phyloP scores from a whole-genome alignment of 1,140 invertebrate species.

The Conus betulinus region DNA sequence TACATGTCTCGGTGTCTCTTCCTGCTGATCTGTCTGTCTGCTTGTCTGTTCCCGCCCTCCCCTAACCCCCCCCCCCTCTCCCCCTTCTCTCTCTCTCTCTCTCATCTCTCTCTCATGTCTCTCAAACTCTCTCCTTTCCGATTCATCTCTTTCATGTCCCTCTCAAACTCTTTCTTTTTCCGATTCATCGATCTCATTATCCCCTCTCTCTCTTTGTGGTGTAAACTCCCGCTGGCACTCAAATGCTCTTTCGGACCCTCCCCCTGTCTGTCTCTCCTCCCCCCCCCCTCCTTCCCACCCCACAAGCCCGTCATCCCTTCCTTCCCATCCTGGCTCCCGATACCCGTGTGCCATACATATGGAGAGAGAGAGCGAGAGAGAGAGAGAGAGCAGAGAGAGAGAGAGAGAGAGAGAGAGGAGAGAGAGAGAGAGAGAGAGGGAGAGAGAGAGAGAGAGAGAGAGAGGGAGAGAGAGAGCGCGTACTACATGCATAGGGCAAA shows the following conservation, averaged over 20 bases:
- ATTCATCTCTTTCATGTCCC: background rate
- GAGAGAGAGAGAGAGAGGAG: too few relatives aligned
- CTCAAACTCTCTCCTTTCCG: background rate
- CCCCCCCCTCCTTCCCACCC: background rate
- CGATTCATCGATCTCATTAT: background rate
- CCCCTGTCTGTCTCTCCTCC: conserved; percentile 5
- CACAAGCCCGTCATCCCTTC: background rate
- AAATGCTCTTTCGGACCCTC: background rate
- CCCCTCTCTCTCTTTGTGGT: conserved; percentile 17
- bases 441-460: too few relatives aligned
- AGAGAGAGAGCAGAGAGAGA: too few relatives aligned
- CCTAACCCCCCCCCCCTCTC: background rate
- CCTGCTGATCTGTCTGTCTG: background rate
- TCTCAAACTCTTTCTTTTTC: background rate
- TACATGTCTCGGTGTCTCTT: background rate
- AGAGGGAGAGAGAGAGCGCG: too few relatives aligned
- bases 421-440: too few relatives aligned
- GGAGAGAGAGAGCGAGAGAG: too few relatives aligned
- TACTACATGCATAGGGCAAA: too few relatives aligned
- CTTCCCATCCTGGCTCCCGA: too few relatives aligned
- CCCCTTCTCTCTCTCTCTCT: background rate
- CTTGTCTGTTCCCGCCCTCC: background rate
- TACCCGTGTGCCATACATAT: too few relatives aligned
- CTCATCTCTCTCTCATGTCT: background rate
- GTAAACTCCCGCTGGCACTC: conserved; percentile 8